Percentiles rank a stretch among this genome's conserved stretches.
Conservation (phyloP, 2,113 vertebrate species). For the Pomatorhinus ruficollis region DNA sequence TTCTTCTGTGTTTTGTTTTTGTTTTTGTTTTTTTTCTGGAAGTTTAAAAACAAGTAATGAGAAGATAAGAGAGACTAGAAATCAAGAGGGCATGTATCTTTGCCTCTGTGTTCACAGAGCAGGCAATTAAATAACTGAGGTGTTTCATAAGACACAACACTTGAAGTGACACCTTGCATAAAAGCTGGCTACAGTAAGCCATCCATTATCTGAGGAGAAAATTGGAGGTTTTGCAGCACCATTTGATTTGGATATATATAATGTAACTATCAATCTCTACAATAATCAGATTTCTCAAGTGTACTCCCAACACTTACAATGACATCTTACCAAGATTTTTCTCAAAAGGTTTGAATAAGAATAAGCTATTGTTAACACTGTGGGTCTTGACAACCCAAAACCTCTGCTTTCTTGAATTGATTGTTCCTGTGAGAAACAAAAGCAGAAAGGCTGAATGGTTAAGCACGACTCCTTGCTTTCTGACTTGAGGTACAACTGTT, state of each 20-base stretch:
- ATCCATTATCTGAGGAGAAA: constrained; percentile 5
- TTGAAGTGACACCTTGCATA: not conserved
- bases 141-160: not conserved
- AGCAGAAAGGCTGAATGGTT: not conserved
- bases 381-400: not conserved
- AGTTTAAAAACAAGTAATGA: not conserved
- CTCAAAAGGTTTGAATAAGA: constrained; percentile 7
- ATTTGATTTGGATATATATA: not conserved
- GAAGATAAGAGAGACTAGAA: not conserved
- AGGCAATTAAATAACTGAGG: not conserved
- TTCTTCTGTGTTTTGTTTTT: not conserved
- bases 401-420: not conserved
- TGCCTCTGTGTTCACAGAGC: not conserved
- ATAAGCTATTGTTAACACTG: not conserved
- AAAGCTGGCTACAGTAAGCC: not conserved
- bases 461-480: not conserved
- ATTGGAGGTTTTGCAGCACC: not conserved
- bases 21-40: not conserved
- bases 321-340: not conserved
- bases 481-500: not conserved
- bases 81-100: not conserved
- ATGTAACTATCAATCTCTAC: not conserved
- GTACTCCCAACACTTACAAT: not conserved
- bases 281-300: constrained; percentile 13
- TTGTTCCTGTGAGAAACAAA: not conserved